These are phyloP conservation scores for Mus spretus DNA, from an alignment of 2,797 vertebrate species.

Conservation along the genomic window DNA sequence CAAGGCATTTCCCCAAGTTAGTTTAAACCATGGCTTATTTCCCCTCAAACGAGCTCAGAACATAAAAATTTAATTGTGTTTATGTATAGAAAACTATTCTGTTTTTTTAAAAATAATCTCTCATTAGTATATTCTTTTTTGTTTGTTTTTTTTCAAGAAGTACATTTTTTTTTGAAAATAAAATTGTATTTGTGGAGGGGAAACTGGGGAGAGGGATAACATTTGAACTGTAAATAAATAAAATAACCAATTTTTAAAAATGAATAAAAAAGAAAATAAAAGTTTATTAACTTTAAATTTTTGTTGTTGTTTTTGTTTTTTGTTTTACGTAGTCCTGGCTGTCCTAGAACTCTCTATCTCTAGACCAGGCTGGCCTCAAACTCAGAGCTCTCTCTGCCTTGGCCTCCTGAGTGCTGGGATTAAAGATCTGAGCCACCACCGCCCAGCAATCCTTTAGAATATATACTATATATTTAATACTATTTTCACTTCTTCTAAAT, in stretches of 20 bases:
- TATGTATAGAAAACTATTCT: not conserved
- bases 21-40: constrained; percentile 11
- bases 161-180: not conserved
- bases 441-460: not conserved
- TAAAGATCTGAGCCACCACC: not conserved
- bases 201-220: too few species aligned
- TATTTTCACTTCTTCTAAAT: not conserved
- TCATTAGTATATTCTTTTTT: not conserved
- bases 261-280: too few species aligned
- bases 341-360: not conserved
- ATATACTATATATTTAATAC: not conserved
- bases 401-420: not conserved
- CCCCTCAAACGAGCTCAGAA: not conserved
- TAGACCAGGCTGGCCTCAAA: not conserved
- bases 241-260: too few species aligned
- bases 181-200: not conserved
- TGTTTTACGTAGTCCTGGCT: not conserved
- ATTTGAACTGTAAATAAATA: too few species aligned
- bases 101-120: not conserved
- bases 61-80: not conserved
- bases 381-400: not conserved
- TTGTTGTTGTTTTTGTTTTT: not conserved
- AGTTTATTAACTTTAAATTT: not conserved
- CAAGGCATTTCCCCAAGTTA: not conserved
- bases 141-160: too few species aligned